Evolutionary conservation across 2,113 vertebrate genomes (phyloP).

Genomic region (Microcebus griseorufus): DNA sequence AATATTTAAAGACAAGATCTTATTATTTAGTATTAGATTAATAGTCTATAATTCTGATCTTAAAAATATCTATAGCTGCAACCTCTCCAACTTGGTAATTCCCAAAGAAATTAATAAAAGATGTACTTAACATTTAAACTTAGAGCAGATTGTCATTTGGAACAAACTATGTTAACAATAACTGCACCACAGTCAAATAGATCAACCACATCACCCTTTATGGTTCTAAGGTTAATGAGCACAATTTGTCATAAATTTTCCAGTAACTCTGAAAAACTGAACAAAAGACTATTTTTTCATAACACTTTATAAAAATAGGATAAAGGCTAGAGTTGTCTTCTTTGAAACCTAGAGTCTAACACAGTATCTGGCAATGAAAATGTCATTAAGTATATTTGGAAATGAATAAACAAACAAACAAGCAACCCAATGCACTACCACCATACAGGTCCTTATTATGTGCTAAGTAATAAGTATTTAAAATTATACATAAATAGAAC

Average conservation of each 20-base stretch:
- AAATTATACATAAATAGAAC: slow-evolving; percentile 48
- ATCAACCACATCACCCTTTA: slow-evolving; percentile 43
- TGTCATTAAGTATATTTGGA: neutral
- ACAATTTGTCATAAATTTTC: slow-evolving; percentile 56
- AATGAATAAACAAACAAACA: slow-evolving; percentile 15
- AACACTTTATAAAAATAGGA: slow-evolving; percentile 30
- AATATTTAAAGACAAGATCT: slow-evolving; percentile 54
- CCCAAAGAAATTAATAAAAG: slow-evolving; percentile 56
- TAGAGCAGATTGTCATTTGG: slow-evolving; percentile 32
- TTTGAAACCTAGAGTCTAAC: neutral
- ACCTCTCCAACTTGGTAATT: slow-evolving; percentile 49
- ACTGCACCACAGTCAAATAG: neutral
- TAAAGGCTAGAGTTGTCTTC: neutral
- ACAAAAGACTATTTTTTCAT: neutral
- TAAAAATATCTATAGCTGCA: slow-evolving; percentile 56
- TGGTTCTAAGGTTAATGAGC: slow-evolving; percentile 55
- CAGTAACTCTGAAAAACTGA: slow-evolving; percentile 45
- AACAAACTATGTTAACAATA: slow-evolving; percentile 55
- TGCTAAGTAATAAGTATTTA: neutral
- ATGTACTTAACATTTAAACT: slow-evolving; percentile 63
- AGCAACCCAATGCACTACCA: neutral
- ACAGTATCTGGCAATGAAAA: neutral
- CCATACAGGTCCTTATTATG: neutral
- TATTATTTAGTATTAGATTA: slow-evolving; percentile 66
- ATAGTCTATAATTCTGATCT: slow-evolving; percentile 55